Evolutionary conservation across 2,113 vertebrate genomes (phyloP), one percentile per base, ranked within the genome.

Genomic region (Casuarius casuarius): DNA sequence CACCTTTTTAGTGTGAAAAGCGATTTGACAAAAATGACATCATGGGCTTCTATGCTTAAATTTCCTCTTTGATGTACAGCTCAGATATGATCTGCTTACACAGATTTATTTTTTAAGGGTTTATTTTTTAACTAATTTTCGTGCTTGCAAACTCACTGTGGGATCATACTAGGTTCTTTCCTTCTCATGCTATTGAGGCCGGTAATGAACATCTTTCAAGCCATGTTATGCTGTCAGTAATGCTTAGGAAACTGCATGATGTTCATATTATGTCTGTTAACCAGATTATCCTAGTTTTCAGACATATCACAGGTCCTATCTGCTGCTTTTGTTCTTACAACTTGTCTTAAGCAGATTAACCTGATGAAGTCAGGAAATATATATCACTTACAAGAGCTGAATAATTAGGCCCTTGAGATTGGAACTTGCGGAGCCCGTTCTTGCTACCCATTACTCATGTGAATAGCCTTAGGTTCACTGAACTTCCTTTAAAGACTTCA

Each of bases 161-260:
- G 84, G 54, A 38, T 80, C 29, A 7, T 33, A 5, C 25, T 26
- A 70, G 28, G 12, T 84, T 81, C 42, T 81, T 80, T 29, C 11
- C 33, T 84, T 82, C 52, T 84, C 11, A 0, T 4, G 0, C 9
- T 26, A 1, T 35, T 0, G 0, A 76, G 72, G 59, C 40, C 68
- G 73, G 33, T 80, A 54, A 0, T 5, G 33, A 88, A 21, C 33
- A 9, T 35, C 59, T 42, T 88, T 42, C 56, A 14, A 15, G 18
- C 82, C 70, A 61, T 51, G 46, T 35, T 61, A 7, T 0, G 11
- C 28, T 89, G 67, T 70, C 92, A 42, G 40, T 44, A 63, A 23
- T 9, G 33, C 26, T 12, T 33, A 5, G 31, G 6, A 16, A 73
- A 74, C 23, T 20, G n/a, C 40, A 29, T 1, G 0, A 1, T 44